Evolutionary conservation across 2,888 invertebrate genomes (phyloP).

Genomic region (Anorthoa munda): DNA sequence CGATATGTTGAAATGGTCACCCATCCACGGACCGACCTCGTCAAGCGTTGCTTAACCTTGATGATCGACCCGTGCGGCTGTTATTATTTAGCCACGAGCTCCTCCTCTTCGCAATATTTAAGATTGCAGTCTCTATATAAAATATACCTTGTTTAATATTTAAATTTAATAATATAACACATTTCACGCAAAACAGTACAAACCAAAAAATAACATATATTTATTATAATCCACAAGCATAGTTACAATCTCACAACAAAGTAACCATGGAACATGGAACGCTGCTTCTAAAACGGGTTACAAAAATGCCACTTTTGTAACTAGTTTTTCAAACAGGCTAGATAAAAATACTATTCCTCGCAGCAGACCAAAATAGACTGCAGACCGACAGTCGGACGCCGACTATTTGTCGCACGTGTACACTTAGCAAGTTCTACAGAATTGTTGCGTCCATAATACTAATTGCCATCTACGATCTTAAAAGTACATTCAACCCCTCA

Average conservation of each 20-base stretch:
- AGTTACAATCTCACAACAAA: slow-evolving; percentile 25
- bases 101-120: neutral
- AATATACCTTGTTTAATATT: neutral
- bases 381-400: slow-evolving; percentile 47
- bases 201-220: slow-evolving; percentile 14
- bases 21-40: no score
- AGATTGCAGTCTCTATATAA: neutral
- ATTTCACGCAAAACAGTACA: slow-evolving; percentile 11
- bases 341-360: slow-evolving; percentile 40
- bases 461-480: neutral
- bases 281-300: slow-evolving; percentile 6
- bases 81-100: no score
- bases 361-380: slow-evolving; percentile 43
- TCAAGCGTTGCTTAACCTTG: no score
- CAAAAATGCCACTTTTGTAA: slow-evolving; percentile 27
- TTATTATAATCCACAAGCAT: neutral
- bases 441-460: neutral
- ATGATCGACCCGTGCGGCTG: no score
- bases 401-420: slow-evolving; percentile 38
- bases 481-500: neutral
- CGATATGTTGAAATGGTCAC: no score
- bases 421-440: neutral
- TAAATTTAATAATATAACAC: neutral
- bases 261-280: slow-evolving; percentile 22
- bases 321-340: slow-evolving; percentile 47